phyloP scores from a whole-genome alignment of 2,797 vertebrate species.

The Tinamus major region DNA sequence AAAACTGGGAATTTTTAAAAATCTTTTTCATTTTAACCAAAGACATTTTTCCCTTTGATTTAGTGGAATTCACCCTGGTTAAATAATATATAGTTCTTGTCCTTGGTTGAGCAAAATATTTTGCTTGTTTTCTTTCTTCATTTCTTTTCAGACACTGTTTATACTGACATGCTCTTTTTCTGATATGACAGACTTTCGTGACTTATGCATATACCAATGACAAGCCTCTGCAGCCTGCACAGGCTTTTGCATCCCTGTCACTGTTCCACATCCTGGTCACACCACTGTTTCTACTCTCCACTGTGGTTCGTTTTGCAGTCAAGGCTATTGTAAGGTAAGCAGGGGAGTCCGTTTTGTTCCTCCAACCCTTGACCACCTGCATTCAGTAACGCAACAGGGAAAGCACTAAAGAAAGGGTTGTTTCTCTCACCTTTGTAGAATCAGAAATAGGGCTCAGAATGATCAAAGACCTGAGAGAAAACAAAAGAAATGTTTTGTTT shows the following conservation, averaged over 20 bases:
- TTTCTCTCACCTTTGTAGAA: accelerated
- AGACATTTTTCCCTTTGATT: neutral
- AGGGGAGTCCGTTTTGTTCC: neutral
- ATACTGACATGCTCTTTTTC: neutral
- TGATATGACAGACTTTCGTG: conserved; percentile 88
- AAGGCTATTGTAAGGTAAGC: conserved; percentile 94
- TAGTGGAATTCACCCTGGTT: neutral
- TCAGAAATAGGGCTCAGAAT: neutral
- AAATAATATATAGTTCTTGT: neutral
- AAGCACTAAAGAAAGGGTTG: neutral
- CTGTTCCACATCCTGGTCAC: conserved; percentile 97
- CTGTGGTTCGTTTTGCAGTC: conserved; percentile 94
- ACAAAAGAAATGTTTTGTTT: neutral
- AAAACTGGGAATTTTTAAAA: neutral
- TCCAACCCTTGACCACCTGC: accelerated
- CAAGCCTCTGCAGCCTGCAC: conserved; percentile 79
- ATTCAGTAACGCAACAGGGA: neutral
- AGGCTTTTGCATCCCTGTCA: conserved; percentile 93
- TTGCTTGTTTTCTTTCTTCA: neutral
- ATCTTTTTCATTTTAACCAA: neutral
- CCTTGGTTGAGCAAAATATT: neutral
- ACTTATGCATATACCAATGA: conserved; percentile 80
- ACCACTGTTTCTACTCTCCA: conserved; percentile 95
- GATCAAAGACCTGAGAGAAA: neutral
- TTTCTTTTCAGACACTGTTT: neutral